These are phyloP conservation scores for Meandrusa payeni DNA, from an alignment of 2,888 invertebrate species.

Conservation along the genomic window DNA sequence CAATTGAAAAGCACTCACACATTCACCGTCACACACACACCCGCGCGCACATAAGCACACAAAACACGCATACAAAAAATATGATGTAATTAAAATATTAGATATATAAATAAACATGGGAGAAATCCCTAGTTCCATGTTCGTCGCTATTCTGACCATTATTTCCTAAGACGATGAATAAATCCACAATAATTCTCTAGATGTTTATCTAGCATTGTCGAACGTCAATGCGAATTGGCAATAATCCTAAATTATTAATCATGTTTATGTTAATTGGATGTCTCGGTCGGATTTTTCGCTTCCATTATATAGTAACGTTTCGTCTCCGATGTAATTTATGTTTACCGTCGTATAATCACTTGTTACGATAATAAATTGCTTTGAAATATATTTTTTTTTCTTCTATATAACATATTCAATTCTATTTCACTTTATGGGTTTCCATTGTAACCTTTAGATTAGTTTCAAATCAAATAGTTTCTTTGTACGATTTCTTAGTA, in stretches of 20 bases:
- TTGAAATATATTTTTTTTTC: conserved; percentile 1
- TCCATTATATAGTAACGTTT: conserved; percentile 11
- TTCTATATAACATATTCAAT: not conserved
- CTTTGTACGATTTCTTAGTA: no score
- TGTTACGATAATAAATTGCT: conserved; percentile 16
- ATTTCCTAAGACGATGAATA: conserved; percentile 15
- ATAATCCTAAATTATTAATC: conserved; percentile 23
- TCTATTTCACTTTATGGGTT: not conserved
- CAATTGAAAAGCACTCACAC: no score
- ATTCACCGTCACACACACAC: no score
- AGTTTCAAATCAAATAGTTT: not conserved
- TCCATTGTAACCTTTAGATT: not conserved
- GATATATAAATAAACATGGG: no score
- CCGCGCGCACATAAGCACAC: no score
- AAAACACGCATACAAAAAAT: no score
- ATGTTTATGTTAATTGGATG: conserved; percentile 21
- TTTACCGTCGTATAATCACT: conserved; percentile 8
- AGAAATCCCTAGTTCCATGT: no score
- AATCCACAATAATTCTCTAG: conserved; percentile 18
- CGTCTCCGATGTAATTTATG: conserved; percentile 16
- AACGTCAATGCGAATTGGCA: conserved; percentile 13
- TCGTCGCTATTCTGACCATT: not conserved
- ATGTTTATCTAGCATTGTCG: conserved; percentile 23
- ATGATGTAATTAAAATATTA: no score
- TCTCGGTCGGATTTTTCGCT: conserved; percentile 16